Evolutionary conservation across 2,113 vertebrate species (phyloP), one percentile per base, ranked within the genome.

Genomic region (Sardina pilchardus): DNA sequence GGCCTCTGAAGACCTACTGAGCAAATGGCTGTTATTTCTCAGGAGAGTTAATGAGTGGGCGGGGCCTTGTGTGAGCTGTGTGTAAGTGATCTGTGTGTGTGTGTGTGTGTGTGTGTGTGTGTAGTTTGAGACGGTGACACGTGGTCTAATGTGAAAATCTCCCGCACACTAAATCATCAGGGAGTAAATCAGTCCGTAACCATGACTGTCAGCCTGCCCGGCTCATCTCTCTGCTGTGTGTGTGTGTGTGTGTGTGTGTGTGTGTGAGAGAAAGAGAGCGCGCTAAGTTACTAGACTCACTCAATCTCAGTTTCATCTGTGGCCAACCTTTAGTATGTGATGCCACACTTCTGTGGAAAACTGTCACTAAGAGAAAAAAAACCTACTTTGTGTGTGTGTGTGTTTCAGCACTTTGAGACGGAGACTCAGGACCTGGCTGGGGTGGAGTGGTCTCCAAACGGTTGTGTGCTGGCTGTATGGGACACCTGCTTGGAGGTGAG

Each of bases 401-500:
- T 89, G 50, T 81, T 80, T 34, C 91, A 99, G 98, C 98, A 99
- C 91, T 99, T 99, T 92, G 97, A 97, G 80, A 96, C 97, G 0
- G 97, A 98, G 86, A 99, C 97, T 0, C 97, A 99, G 89, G 98
- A 99, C 84, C 93, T 99, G 3, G 92, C 95, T 0, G 98, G 98
- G 80, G 92, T 99, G 19, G 97, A 97, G 85, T 99, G 98, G 98
- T 97, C 98, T 86, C 97, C 98, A 0, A 99, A 99, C 1, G 96
- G 98, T 89, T 99, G 98, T 59, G 97, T 99, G 82, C 93, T 99
- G 92, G 98, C 97, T 0, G 97, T 84, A 0, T 99, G 98, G 98
- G 98, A 99, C 87, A 95, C 93, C 0, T 98, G 97, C 92, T 93
- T 99, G n/a, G 97, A 99, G 96, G 98, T 99, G 92, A 90, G 39